Base-by-base conservation (phyloP, 1,140 invertebrate genomes). In the Acyrthosiphon pisum region DNA sequence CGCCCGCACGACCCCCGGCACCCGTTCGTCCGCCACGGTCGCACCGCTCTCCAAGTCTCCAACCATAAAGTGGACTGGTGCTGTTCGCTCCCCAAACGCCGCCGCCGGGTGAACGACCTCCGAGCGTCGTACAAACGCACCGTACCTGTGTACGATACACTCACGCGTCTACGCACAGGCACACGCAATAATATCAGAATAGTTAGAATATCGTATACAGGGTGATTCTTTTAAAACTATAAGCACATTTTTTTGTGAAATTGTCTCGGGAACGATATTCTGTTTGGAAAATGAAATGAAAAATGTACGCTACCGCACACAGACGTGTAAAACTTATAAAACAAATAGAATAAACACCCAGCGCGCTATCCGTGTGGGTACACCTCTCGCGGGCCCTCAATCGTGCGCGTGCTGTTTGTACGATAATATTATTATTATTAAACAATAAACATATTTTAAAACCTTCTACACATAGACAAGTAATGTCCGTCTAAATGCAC, bases 31-130 rank as follows among this genome's bases (percentile, higher is more conserved):
- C 56, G 18, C 44, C 26, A 4, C 41, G 41, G 41, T 41, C 41
- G 11, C 84, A 30, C 26, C 84, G 7, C 26, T 2, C 86, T 18
- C 14, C 46, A 48, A n/a, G 7, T 48, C 35, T 26, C 48, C 48
- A 7, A 56, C 48, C 8, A 23, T 50, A 37, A 50, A 89, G n/a
- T n/a, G n/a, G n/a, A 56, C 48, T 89, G 48, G 87, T 89, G 87
- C 50, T 44, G 18, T 89, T 89, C 87, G 22, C 87, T 56, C 87
- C 87, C 48, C n/a, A 89, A 50, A 56, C 87, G 23, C 11, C 23
- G n/a, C 48, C 18, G n/a, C 48, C 48, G 35, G 87, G 48, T 89
- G 7, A 89, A 89, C 48, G 87, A 89, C 87, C 87, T 89, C n/a
- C 87, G 87, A 9, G n/a, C n/a, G 20, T 6, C 30, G 37, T 86